Base-by-base conservation (phyloP, 2,113 vertebrate species). In the Excalfactoria chinensis region DNA sequence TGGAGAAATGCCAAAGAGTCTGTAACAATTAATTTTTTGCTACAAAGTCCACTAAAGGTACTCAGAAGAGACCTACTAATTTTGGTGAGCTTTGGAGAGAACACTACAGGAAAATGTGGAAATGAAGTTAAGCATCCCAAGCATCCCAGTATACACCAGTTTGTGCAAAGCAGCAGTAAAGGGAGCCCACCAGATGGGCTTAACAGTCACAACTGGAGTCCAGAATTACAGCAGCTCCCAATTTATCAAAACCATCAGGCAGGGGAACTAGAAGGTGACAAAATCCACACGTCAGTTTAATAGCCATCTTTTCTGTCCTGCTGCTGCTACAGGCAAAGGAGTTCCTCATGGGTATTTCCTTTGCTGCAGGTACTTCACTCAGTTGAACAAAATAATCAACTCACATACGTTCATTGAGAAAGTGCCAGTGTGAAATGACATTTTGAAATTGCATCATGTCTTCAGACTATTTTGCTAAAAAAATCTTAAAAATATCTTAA, bases 381-480 rank as follows among this genome's bases (percentile, higher is more conserved):
- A 60, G 64, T 82, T 59, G n/a, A 88, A 49, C 22, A 79, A 86
- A 85, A 64, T 60, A 94, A 79, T 93, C 82, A 90, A 84, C 72
- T 51, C 83, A 62, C 34, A 46, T 7, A 46, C n/a, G 49, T 13
- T 89, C 46, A 91, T 89, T 93, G 76, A 0, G 3, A 90, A 59
- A 83, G 63, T 32, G 41, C 14, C 40, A 66, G 30, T 28, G 21
- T 67, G 68, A 94, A 75, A 48, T 66, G 63, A 91, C 44, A 82
- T 82, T 93, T 95, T 69, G 1, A 78, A 91, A 93, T 12, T 75
- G 49, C 68, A 73, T 58, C 1, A 3, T 16, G 28, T 55, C 55
- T 86, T 87, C 71, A 76, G 34, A 89, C 59, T 85, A 69, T 43
- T 71, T 93, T 87, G 41, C 49, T 83, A 92, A 90, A n/a, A 94